A percentile compares a stretch with the other conserved stretches of the same genome.
Conservation (phyloP, 2,888 invertebrate species). For the Ormia ochracea region DNA sequence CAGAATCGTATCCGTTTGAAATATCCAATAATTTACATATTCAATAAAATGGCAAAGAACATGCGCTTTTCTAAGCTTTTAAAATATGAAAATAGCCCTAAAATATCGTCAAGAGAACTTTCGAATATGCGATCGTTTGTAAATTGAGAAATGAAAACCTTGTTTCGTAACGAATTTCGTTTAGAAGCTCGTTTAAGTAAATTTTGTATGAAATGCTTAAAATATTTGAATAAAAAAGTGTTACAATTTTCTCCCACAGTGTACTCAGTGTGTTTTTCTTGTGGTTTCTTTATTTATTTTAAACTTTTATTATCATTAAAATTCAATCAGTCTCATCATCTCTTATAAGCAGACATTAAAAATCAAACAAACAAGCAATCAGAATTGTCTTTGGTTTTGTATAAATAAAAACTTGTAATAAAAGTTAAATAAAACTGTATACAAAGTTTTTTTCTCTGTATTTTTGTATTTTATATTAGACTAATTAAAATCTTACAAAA, state of each 20-base stretch:
- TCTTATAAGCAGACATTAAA: conserved; percentile 31
- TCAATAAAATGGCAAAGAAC: too few relatives aligned
- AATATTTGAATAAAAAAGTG: background rate
- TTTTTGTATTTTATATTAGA: conserved; percentile 8
- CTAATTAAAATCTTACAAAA: conserved; percentile 25
- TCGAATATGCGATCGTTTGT: too few relatives aligned
- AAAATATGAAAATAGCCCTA: too few relatives aligned
- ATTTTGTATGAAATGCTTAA: background rate
- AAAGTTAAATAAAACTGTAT: background rate
- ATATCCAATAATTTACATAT: too few relatives aligned
- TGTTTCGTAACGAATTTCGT: conserved; percentile 51
- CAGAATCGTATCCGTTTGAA: too few relatives aligned
- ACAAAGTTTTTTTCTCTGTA: background rate
- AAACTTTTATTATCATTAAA: conserved; percentile 53
- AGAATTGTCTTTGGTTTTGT: background rate
- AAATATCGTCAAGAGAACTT: too few relatives aligned
- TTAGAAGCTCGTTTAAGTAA: background rate
- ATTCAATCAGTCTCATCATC: conserved; percentile 52
- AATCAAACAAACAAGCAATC: background rate
- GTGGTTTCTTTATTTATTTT: conserved; percentile 34
- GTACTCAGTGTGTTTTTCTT: conserved; percentile 9
- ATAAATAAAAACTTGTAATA: background rate
- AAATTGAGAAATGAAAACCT: conserved; percentile 43
- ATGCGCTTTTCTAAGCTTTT: too few relatives aligned
- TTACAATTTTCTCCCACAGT: conserved; percentile 43